Conservation (phyloP, 2,888 invertebrate genomes). For the Notocelia uddmanniana region DNA sequence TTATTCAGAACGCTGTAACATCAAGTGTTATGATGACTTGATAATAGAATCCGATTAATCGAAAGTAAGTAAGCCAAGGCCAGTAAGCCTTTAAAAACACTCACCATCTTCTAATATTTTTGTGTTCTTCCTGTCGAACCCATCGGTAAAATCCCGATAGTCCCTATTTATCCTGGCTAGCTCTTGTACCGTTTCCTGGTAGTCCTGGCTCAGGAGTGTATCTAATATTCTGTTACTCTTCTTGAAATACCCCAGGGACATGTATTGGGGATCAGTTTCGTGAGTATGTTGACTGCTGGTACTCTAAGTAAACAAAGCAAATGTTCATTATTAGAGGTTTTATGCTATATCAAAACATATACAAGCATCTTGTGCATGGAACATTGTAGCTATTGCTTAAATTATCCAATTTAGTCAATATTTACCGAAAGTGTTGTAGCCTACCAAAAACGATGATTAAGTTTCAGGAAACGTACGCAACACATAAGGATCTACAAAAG, state of each 20-base stretch:
- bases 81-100: not conserved
- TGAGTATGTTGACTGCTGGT: not conserved
- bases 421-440: no score
- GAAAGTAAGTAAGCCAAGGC: no score
- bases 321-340: not conserved
- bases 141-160: not conserved
- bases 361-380: not conserved
- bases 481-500: no score
- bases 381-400: no score
- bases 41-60: no score
- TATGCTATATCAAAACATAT: not conserved
- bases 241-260: slow-evolving; percentile 60
- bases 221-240: slow-evolving; percentile 55
- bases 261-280: slow-evolving; percentile 58
- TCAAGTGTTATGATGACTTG: no score
- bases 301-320: slow-evolving; percentile 1
- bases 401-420: no score
- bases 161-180: not conserved
- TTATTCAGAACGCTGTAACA: no score
- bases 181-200: slow-evolving; percentile 20
- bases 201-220: slow-evolving; percentile 7
- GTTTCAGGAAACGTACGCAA: no score
- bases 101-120: slow-evolving; percentile 15
- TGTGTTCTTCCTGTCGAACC: not conserved
- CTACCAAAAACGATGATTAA: no score